Evolutionary conservation across 2,113 vertebrate species (phyloP).

Genomic region (Semicossyphus pulcher): DNA sequence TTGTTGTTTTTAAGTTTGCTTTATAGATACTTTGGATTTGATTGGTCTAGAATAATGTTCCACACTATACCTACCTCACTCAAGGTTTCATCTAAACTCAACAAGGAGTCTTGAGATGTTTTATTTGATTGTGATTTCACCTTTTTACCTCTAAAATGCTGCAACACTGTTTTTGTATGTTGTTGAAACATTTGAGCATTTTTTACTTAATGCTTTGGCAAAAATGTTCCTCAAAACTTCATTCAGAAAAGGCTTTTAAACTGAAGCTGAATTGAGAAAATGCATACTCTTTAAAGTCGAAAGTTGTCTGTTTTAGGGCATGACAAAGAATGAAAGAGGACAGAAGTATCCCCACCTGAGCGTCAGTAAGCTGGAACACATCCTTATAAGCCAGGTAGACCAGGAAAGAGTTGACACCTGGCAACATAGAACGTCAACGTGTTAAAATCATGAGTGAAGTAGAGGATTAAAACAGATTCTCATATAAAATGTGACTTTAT

Average conservation of each 20-base stretch:
- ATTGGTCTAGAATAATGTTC: neutral
- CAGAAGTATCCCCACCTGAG: slow-evolving; percentile 86
- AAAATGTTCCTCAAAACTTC: no score
- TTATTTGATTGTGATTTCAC: no score
- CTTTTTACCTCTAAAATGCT: no score
- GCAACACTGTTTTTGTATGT: no score
- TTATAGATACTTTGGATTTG: no score
- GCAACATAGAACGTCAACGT: slow-evolving; percentile 48
- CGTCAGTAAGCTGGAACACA: slow-evolving; percentile 94
- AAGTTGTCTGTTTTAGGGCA: no score
- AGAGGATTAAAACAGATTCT: neutral
- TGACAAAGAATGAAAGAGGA: neutral
- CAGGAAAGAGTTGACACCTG: slow-evolving; percentile 97
- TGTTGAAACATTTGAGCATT: no score
- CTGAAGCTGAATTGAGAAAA: neutral
- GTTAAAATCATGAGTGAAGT: neutral
- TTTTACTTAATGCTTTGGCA: no score
- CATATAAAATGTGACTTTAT: neutral
- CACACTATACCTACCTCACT: neutral
- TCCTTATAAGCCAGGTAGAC: slow-evolving; percentile 99
- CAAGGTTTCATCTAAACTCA: neutral
- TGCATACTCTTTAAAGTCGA: neutral
- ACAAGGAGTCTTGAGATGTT: neutral
- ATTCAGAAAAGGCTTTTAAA: no score
- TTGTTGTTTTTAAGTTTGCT: no score